Base-by-base conservation (phyloP, 2,113 vertebrate species). In the Apeltes quadracus region DNA sequence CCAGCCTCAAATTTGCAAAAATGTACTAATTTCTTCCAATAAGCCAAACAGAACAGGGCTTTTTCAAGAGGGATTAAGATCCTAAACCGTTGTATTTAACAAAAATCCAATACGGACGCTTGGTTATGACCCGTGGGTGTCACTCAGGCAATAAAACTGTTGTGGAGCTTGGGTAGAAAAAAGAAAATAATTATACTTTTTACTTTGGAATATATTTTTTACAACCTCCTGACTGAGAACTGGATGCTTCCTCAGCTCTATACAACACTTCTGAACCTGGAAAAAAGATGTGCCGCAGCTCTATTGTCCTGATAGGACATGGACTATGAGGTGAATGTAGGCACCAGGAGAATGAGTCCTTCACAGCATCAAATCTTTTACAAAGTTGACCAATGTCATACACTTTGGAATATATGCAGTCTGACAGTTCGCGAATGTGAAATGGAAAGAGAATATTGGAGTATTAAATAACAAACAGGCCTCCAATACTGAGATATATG, bases 401-500 rank as follows among this genome's bases (percentile, higher is more conserved):
- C 20, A 14, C 41, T 6, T 43, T 5, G 5, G 44, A 46, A 46
- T 18, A 46, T 46, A 20, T 20, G 20, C 44, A 7, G 44, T 46
- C 44, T 18, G 16, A 20, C n/a, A n/a, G n/a, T n/a, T n/a, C n/a
- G n/a, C n/a, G n/a, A n/a, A n/a, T n/a, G n/a, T n/a, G 29, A 44
- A 7, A 20, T 20, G 18, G 43, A 18, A 44, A 16, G 43, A 44
- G 16, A 18, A 15, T 44, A 44, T 18, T 44, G 43, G 15, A 44
- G 43, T 44, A 8, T 44, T 44, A 44, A 44, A 18, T 44, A 44
- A 18, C 43, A 44, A 44, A 44, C 43, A 44, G 2, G 43, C 18
- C 16, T 44, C 43, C 43, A 44, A 71, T 61, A 38, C 16, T 56
- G 75, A 57, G 69, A 81, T 66, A 75, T 69, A 79, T 78, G 39